Base-by-base conservation (phyloP, 1,140 invertebrate species). In the Heliconius himera region DNA sequence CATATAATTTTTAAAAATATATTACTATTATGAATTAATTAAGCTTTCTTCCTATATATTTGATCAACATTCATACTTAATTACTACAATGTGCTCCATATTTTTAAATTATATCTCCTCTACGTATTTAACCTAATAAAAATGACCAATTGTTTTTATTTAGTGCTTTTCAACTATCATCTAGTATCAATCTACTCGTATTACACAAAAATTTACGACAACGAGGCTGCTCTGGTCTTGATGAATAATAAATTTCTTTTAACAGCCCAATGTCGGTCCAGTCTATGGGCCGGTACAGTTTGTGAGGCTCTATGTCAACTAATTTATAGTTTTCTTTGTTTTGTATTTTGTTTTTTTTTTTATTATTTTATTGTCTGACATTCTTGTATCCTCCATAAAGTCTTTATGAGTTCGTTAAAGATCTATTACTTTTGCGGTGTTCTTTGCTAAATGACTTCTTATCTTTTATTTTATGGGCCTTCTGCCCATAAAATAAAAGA, bases 241-340 rank as follows among this genome's bases (percentile, higher is more conserved):
- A 91, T 92, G 87, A 88, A 91, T 86, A 85, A 91, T 93, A 93
- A 93, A 93, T 93, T 91, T 80, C 81, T 79, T 85, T 90, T 92
- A 91, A 91, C 88, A 89, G 88, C 83, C 85, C 81, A 73, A 81
- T 82, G 84, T 89, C 85, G 86, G 80, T 81, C 81, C 66, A 83
- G 80, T 81, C 82, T 82, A 80, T 85, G 29, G 71, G 46, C 33
- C 72, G 77, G 76, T 78, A 79, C 81, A 78, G 87, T 87, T 86
- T 88, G 86, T 86, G 83, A 83, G 80, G 79, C 83, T 88, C 83
- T 80, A 85, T 83, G 84, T 81, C 87, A 78, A 71, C 86, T 92
- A 88, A 92, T 90, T 91, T 93, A 91, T 91, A 80, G 85, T 80
- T 87, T 72, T 83, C 78, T 87, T 89, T 91, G 88, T 89, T 83